Evolutionary conservation across 2,113 vertebrate genomes (phyloP).

Genomic region (Pollimyrus isidori): DNA sequence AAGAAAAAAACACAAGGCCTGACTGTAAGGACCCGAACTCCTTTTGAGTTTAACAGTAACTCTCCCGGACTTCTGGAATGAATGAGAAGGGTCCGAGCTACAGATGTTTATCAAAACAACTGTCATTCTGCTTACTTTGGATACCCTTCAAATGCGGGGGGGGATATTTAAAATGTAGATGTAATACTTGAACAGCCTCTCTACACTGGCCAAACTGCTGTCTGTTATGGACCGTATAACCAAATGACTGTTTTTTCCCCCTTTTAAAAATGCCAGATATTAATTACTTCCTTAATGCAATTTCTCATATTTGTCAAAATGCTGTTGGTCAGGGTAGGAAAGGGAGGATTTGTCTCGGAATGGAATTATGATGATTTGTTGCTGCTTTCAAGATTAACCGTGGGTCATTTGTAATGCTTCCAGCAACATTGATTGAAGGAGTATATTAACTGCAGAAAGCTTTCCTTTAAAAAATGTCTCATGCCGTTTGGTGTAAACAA

Average conservation of each 20-base stretch:
- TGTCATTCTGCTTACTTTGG: not conserved
- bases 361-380: slow-evolving; percentile 37
- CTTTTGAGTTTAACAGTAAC: not conserved
- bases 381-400: slow-evolving; percentile 37
- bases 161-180: not conserved
- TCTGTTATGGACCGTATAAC: not conserved
- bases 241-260: not conserved
- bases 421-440: slow-evolving; percentile 33
- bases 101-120: not conserved
- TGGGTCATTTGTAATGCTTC: slow-evolving; percentile 35
- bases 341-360: slow-evolving; percentile 27
- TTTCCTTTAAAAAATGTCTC: slow-evolving; percentile 17
- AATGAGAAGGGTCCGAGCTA: not conserved
- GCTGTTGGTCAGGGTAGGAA: slow-evolving; percentile 12
- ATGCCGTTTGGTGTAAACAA: slow-evolving; percentile 18
- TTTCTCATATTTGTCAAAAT: slow-evolving; percentile 22
- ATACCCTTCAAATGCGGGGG: not conserved
- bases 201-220: not conserved
- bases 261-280: slow-evolving; percentile 23
- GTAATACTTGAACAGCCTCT: not conserved
- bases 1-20: not conserved
- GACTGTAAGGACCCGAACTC: not conserved
- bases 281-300: slow-evolving; percentile 23
- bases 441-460: slow-evolving; percentile 26
- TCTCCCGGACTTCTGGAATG: not conserved